phyloP scores from a whole-genome alignment of 2,113 vertebrate species.

The Clinocottus analis region DNA sequence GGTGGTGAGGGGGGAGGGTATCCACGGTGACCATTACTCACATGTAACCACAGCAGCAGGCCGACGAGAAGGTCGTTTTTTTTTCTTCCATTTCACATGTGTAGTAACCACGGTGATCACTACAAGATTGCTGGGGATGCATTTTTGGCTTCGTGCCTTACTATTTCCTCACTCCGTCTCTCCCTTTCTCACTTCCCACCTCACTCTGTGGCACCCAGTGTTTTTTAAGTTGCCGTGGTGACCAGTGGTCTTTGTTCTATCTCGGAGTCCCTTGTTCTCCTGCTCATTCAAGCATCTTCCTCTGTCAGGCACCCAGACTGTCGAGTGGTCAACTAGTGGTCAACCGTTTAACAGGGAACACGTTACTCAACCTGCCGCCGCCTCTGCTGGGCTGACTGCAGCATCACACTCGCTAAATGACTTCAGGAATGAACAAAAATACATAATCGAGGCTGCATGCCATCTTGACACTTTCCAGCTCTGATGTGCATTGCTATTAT shows the following conservation, averaged over 20 bases:
- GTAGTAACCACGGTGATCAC: constrained; percentile 55
- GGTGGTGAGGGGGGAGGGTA: constrained; percentile 21
- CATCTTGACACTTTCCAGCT: not conserved
- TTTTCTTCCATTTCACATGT: constrained; percentile 24
- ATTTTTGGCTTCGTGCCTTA: constrained; percentile 15
- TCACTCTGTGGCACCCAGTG: constrained; percentile 6
- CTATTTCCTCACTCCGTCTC: constrained; percentile 4
- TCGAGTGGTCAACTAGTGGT: constrained; percentile 62
- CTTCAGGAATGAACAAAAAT: not conserved
- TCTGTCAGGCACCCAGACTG: constrained; percentile 17
- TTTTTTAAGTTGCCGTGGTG: constrained; percentile 44
- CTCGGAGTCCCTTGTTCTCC: constrained; percentile 47
- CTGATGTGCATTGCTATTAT: no score
- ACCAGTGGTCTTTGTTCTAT: constrained; percentile 59
- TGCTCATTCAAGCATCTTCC: constrained; percentile 27
- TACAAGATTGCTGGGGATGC: not conserved
- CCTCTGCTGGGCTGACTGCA: not conserved
- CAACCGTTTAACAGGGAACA: not conserved
- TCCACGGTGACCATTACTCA: constrained; percentile 56
- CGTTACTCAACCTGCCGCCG: not conserved
- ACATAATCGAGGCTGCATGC: not conserved
- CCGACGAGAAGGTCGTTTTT: not conserved
- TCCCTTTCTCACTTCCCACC: not conserved
- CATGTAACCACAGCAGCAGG: constrained; percentile 54
- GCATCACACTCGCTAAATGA: not conserved